Percentiles rank a stretch among this genome's conserved stretches.
Conservation (phyloP, 2,888 invertebrate species). For the Poecilus cupreus region DNA sequence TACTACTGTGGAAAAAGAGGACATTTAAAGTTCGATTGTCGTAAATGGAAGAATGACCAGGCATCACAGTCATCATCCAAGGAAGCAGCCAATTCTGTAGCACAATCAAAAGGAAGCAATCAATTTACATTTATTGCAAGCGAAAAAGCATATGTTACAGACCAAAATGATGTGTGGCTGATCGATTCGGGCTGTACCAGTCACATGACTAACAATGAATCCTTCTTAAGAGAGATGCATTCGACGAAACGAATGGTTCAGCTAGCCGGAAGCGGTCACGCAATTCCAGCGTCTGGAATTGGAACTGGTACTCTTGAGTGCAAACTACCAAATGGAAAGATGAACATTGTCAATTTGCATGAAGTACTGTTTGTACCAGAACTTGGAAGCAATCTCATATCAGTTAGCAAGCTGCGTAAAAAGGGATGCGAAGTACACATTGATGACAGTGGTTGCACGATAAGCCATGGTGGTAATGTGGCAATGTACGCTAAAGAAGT, state of each 20-base stretch:
- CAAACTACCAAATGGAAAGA: not conserved
- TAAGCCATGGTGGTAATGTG: not conserved
- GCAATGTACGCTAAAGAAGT: not conserved
- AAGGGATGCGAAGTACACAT: not conserved
- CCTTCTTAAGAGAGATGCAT: not conserved
- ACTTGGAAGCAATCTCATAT: slow-evolving; percentile 4
- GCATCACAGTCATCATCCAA: too few relatives aligned
- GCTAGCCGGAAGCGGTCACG: not conserved
- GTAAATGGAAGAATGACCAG: too few relatives aligned
- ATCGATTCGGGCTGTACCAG: not conserved
- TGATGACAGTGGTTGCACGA: slow-evolving; percentile 16
- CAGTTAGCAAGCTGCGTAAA: slow-evolving; percentile 9
- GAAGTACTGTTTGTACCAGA: slow-evolving; percentile 5
- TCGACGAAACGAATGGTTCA: too few relatives aligned
- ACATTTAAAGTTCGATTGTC: not conserved
- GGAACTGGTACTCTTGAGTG: not conserved
- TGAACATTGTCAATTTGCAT: not conserved
- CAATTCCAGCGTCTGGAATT: not conserved
- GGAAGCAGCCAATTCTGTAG: too few relatives aligned
- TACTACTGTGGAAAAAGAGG: not conserved
- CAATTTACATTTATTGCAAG: too few relatives aligned
- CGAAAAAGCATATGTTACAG: not conserved
- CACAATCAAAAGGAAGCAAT: too few relatives aligned
- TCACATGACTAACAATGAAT: not conserved
- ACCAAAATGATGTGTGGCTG: not conserved